phyloP scores from a whole-genome alignment of 2,888 invertebrate species.

The Eueremaeus valkanovi region DNA sequence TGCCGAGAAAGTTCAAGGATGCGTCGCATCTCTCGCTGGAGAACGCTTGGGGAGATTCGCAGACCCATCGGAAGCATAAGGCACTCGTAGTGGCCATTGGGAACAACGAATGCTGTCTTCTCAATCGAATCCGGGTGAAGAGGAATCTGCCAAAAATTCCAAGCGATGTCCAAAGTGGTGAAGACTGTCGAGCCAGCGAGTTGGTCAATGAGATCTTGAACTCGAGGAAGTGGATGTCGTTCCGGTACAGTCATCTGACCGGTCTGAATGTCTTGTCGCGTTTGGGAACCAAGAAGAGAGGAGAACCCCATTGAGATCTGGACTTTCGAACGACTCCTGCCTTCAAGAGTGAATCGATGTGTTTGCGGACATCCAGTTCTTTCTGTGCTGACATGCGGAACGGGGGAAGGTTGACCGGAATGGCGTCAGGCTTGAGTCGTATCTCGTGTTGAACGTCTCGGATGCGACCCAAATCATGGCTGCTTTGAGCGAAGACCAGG shows the following conservation, averaged over 20 bases:
- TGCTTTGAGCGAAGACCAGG: neutral
- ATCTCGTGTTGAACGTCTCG: neutral
- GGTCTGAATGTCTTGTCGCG: constrained; percentile 29
- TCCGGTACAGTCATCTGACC: constrained; percentile 40
- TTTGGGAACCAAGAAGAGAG: constrained; percentile 41
- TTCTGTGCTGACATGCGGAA: constrained; percentile 51
- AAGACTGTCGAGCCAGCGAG: constrained; percentile 31
- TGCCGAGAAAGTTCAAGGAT: neutral
- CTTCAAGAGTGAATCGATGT: constrained; percentile 35
- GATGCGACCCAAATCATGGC: neutral
- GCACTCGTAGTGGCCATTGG: neutral
- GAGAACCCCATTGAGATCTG: constrained; percentile 37
- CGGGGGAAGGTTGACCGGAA: constrained; percentile 49
- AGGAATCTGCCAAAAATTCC: constrained; percentile 39
- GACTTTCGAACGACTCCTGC: constrained; percentile 35
- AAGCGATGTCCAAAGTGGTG: constrained; percentile 29
- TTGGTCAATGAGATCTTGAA: constrained; percentile 38
- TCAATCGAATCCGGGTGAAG: constrained; percentile 26
- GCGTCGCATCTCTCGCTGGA: neutral
- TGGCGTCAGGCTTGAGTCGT: constrained; percentile 47
- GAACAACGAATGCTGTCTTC: neutral
- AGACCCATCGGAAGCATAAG: neutral
- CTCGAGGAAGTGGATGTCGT: constrained; percentile 33
- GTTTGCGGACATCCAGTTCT: constrained; percentile 46
- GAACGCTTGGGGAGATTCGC: neutral